phyloP scores from a whole-genome alignment of 2,113 vertebrate species.

The Nesogale talazaci region DNA sequence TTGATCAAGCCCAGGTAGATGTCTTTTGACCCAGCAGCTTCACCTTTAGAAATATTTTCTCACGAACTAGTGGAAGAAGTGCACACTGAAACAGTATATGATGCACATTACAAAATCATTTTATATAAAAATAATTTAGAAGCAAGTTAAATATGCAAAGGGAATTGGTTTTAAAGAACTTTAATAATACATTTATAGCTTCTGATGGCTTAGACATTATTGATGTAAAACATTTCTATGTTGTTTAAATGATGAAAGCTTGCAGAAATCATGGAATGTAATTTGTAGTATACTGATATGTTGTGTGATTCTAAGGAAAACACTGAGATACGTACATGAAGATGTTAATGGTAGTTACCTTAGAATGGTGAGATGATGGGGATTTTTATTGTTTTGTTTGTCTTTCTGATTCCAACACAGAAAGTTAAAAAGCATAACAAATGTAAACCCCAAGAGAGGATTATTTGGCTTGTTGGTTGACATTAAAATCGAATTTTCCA shows the following conservation, averaged over 20 bases:
- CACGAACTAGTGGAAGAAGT: conserved; percentile 41
- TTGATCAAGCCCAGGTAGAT: background rate
- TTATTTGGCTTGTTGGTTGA: background rate
- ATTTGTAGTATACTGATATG: background rate
- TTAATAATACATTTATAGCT: conserved; percentile 18
- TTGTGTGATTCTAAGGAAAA: conserved; percentile 9
- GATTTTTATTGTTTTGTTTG: conserved; percentile 56
- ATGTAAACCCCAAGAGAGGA: background rate
- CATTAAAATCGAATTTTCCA: background rate
- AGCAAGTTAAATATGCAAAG: background rate
- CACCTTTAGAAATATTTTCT: conserved; percentile 50
- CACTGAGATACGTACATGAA: conserved; percentile 3
- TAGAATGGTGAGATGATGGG: background rate
- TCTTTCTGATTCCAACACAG: conserved; percentile 49
- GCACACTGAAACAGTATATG: background rate
- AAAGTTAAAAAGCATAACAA: conserved; percentile 43
- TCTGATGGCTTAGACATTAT: conserved; percentile 27
- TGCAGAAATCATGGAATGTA: background rate
- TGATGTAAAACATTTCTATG: conserved; percentile 16
- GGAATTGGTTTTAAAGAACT: background rate
- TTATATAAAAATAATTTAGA: conserved; percentile 50
- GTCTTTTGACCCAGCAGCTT: background rate
- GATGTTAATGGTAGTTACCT: conserved; percentile 25
- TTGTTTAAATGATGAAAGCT: conserved; percentile 52
- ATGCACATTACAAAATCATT: background rate